Conservation (phyloP, 2,113 vertebrate species). For the Apodemus sylvaticus region DNA sequence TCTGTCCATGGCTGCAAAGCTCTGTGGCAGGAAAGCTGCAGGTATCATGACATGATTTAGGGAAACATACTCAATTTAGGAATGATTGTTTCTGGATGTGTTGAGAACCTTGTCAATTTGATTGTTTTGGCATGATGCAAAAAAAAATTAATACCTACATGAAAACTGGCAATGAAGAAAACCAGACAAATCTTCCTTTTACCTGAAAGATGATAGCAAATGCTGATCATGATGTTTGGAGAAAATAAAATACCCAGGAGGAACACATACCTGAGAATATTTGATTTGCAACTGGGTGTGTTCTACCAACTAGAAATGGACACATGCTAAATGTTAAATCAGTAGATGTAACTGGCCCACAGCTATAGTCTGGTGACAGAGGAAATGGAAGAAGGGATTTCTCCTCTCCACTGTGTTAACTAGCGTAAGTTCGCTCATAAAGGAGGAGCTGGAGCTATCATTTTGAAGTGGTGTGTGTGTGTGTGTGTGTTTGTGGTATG, state of each 20-base stretch:
- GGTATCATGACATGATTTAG: neutral
- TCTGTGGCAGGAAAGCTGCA: neutral
- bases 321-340: neutral
- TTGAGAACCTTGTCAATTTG: neutral
- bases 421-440: neutral
- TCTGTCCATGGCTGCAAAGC: accelerated
- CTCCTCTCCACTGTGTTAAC: neutral
- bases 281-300: neutral
- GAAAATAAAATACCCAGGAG: neutral
- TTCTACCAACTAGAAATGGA: neutral
- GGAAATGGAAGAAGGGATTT: neutral
- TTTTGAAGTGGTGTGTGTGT: neutral
- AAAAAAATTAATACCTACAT: neutral
- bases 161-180: neutral
- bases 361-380: neutral
- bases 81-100: neutral
- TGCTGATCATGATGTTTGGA: neutral
- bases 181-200: neutral
- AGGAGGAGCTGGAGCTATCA: neutral
- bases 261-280: neutral
- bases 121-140: neutral
- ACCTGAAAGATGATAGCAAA: neutral
- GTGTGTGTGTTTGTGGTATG: neutral
- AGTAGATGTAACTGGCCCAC: neutral
- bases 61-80: neutral